Base-by-base conservation (phyloP, 2,113 vertebrate genomes). In the Ginglymostoma cirratum region DNA sequence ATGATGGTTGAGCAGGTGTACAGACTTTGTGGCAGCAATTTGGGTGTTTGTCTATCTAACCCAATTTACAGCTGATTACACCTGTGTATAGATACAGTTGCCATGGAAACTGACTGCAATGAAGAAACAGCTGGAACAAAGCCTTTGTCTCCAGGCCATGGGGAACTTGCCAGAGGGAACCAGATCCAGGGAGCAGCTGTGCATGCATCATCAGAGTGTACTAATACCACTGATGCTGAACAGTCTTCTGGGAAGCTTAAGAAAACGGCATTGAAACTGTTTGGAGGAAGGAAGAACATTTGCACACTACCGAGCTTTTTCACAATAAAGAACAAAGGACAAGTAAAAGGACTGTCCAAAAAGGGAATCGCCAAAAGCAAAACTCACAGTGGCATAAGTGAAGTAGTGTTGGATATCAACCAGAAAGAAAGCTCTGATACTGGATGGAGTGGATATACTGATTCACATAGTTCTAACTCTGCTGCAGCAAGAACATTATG, bases 221-320 rank as follows among this genome's bases (percentile, higher is more conserved):
- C 96, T 0, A 96, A 96, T 93, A 96, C 97, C 34, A 96, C 95
- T 0, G 72, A 97, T 0, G 97, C 96, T 65, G 97, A 97, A 12
- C 98, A 96, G 94, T 97, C 97, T 96, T 96, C 98, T 0, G 98
- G 98, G 90, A 99, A 98, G 97, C 98, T 99, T 96, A 98, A 98
- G 96, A 99, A 98, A 97, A 98, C 98, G 0, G 98, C 99, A 23
- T 97, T 99, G 96, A 99, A 98, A 34, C 98, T 99, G 94, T 99
- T 99, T 2, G 98, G 99, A 21, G 98, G 99, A 95, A 98, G 99
- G 96, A 98, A 98, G 96, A 98, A 98, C 96, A 99, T 99, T 96
- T 99, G 99, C 96, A 98, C 99, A 34, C 97, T 99, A 96, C 99
- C 99, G 0, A 99, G 98, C 96, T 99, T 99, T 96, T 99, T 99